Evolutionary conservation across 1,140 invertebrate genomes (phyloP).

Genomic region (Lepeophtheirus salmonis): DNA sequence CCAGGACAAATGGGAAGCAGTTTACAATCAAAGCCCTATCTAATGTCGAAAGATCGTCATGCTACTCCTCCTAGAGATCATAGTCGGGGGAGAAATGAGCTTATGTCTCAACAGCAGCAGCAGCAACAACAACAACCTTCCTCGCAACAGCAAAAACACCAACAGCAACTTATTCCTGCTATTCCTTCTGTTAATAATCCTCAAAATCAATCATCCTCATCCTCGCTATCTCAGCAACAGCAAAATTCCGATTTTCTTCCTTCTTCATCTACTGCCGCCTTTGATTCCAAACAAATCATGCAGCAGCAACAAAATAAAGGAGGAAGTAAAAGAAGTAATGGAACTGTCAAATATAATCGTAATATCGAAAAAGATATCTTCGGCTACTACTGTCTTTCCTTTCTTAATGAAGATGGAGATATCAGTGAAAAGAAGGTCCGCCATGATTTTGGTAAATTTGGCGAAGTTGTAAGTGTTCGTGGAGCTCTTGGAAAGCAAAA

Average conservation of each 20-base stretch:
- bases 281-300: background rate
- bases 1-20: background rate
- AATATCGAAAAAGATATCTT: no score
- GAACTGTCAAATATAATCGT: no score
- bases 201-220: background rate
- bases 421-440: slow-evolving; percentile 18
- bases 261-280: no score
- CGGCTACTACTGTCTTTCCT: background rate
- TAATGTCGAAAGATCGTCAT: background rate
- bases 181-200: background rate
- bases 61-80: background rate
- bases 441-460: slow-evolving; percentile 16
- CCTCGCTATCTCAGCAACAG: background rate
- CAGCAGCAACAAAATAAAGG: no score
- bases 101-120: background rate
- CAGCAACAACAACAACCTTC: background rate
- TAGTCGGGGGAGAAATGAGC: background rate
- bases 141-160: background rate
- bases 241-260: background rate
- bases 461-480: slow-evolving; percentile 17
- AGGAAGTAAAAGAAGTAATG: background rate
- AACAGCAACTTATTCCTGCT: background rate
- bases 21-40: background rate
- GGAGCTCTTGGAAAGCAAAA: slow-evolving; percentile 17
- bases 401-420: slow-evolving; percentile 17